Evolutionary conservation across 2,113 vertebrate genomes (phyloP).

Genomic region (Parotia lawesii): DNA sequence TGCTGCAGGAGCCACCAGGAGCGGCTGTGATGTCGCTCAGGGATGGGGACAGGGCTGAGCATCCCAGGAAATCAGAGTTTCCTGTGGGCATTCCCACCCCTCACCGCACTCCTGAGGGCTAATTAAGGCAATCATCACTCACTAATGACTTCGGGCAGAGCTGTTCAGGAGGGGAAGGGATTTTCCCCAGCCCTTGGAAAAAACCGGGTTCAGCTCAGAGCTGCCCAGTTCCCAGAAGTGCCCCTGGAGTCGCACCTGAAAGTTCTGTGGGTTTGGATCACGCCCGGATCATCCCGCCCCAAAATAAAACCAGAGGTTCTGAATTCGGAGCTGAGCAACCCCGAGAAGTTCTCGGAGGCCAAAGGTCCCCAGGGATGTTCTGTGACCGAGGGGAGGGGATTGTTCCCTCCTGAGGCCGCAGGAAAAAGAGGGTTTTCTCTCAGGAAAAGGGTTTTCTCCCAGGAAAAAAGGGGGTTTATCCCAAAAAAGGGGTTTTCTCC

Average conservation of each 20-base stretch:
- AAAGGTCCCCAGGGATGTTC: not conserved
- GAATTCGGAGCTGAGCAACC: not conserved
- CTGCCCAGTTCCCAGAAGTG: not conserved
- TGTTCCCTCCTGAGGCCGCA: not conserved
- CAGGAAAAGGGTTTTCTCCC: not conserved
- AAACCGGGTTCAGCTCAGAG: not conserved
- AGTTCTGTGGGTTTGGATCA: not conserved
- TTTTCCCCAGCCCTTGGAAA: conserved; percentile 19
- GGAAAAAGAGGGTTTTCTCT: not conserved
- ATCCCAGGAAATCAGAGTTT: not conserved
- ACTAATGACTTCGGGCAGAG: not conserved
- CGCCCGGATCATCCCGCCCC: not conserved
- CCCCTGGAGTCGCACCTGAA: not conserved
- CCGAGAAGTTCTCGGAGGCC: not conserved
- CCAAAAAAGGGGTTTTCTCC: not conserved
- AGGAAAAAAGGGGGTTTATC: not conserved
- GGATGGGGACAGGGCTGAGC: not conserved
- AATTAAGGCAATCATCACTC: not conserved
- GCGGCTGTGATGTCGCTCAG: not conserved
- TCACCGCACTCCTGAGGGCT: not conserved
- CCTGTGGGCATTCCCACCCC: not conserved
- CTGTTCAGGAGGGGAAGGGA: not conserved
- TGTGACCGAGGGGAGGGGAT: not conserved
- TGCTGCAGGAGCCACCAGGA: not conserved
- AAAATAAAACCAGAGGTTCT: not conserved